These are phyloP conservation scores for Acridotheres tristis DNA, from an alignment of 2,797 vertebrate species.

Conservation along the genomic window DNA sequence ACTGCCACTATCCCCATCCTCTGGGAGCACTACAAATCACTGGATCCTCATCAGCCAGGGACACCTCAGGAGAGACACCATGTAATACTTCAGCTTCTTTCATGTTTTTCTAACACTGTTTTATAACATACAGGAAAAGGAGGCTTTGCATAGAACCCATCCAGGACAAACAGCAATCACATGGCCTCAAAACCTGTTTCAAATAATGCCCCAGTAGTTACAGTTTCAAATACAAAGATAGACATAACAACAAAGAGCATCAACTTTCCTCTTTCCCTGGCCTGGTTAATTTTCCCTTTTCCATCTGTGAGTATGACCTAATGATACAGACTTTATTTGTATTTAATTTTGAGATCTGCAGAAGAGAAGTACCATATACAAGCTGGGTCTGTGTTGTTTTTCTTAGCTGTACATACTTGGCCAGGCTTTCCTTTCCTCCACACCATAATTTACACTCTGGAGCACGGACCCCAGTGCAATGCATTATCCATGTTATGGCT, in stretches of 20 bases:
- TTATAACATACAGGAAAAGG: slow-evolving; percentile 2
- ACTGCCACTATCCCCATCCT: neutral
- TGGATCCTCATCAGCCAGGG: neutral
- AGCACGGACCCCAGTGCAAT: neutral
- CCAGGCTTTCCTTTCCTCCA: slow-evolving; percentile 16
- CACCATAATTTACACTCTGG: neutral
- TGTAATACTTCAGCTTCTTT: neutral
- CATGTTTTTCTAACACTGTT: neutral
- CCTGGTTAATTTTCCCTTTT: slow-evolving; percentile 14
- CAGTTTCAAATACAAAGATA: neutral
- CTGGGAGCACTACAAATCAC: neutral
- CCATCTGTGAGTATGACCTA: neutral
- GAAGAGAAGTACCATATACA: neutral
- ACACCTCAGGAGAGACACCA: neutral
- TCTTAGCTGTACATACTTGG: neutral
- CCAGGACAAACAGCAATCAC: slow-evolving; percentile 17
- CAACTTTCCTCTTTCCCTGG: neutral
- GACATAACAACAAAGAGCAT: slow-evolving; percentile 27
- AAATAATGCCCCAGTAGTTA: slow-evolving; percentile 10
- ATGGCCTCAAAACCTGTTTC: slow-evolving; percentile 22
- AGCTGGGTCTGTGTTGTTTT: neutral
- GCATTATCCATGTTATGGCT: neutral
- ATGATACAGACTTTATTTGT: neutral
- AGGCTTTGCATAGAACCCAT: slow-evolving; percentile 8
- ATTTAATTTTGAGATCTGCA: neutral